Evolutionary conservation across 2,113 vertebrate species (phyloP), one percentile per base, ranked within the genome.

Genomic region (Oreochromis spilurus): DNA sequence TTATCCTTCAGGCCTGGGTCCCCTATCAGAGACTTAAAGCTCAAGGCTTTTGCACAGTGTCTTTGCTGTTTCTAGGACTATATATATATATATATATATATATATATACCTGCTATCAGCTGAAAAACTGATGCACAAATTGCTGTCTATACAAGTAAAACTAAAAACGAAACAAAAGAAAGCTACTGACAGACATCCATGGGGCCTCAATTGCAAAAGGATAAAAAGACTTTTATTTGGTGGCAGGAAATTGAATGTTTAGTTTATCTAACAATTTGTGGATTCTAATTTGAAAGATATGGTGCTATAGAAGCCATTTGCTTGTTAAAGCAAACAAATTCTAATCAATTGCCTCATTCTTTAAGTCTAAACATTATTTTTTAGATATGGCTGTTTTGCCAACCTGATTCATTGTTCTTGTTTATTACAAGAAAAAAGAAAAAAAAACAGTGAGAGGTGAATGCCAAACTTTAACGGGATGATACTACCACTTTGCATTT

Each of bases 401-500:
- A 62, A 34, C 60, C 19, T 21, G 31, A 65, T 38, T 65, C 19
- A 21, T 7, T n/a, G 60, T 38, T 38, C 9, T 24, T 70, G n/a
- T 70, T 43, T 70, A 43, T 70, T 40, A 24, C 13, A 16, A 70
- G 36, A 14, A 70, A 70, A 14, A 16, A 9, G 2, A 8, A 24
- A 24, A 7, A 24, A 43, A 24, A 70, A 7, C 5, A 50, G 3
- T 43, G 34, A 13, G 40, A 82, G 38, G 36, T 65, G 13, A 88
- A 83, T 80, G 36, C 50, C 43, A 72, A 70, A 31, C 70, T 70
- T 72, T 19, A 53, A 50, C 40, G 53, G 26, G 24, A 24, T 2
- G 12, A 72, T 77, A 53, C 31, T 43, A 5, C 45, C 19, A 81
- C 62, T 50, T 55, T 75, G 31, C 11, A 81, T 34, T 79, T 82